Conservation (phyloP, 2,113 vertebrate genomes). For the Thryonomys swinderianus region DNA sequence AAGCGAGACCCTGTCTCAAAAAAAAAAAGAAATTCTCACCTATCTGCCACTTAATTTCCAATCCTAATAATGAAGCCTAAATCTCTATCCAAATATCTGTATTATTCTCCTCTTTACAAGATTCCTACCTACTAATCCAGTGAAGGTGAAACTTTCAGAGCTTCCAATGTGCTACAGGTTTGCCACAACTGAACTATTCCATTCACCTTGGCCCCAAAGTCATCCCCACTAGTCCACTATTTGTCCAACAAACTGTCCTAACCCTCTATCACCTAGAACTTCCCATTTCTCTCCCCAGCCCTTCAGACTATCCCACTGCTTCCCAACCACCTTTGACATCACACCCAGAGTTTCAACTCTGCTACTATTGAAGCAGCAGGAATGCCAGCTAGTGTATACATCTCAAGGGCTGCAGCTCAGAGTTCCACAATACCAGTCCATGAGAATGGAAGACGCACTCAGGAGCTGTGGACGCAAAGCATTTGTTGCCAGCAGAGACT, state of each 20-base stretch:
- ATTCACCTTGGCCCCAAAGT: background rate
- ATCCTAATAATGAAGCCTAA: background rate
- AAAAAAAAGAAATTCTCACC: too few species aligned
- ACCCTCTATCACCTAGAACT: background rate
- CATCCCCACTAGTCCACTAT: background rate
- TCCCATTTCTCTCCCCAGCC: background rate
- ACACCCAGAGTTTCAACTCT: background rate
- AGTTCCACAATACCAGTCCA: too few species aligned
- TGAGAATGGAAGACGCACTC: too few species aligned
- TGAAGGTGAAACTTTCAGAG: background rate
- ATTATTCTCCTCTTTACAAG: background rate
- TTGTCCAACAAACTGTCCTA: background rate
- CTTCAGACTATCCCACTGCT: background rate
- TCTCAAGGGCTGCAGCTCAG: too few species aligned
- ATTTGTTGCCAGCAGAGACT: too few species aligned
- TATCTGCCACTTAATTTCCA: background rate
- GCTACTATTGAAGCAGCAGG: background rate
- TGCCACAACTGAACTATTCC: background rate
- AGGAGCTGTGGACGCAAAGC: too few species aligned
- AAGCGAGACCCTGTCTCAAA: too few species aligned
- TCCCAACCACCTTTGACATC: background rate
- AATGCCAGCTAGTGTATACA: too few species aligned
- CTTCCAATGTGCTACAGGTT: background rate
- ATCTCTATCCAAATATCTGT: background rate
- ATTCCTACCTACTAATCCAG: background rate